Percentiles rank a stretch among this genome's conserved stretches.
phyloP scores from a whole-genome alignment of 2,888 invertebrate genomes.

The Emesis furor region DNA sequence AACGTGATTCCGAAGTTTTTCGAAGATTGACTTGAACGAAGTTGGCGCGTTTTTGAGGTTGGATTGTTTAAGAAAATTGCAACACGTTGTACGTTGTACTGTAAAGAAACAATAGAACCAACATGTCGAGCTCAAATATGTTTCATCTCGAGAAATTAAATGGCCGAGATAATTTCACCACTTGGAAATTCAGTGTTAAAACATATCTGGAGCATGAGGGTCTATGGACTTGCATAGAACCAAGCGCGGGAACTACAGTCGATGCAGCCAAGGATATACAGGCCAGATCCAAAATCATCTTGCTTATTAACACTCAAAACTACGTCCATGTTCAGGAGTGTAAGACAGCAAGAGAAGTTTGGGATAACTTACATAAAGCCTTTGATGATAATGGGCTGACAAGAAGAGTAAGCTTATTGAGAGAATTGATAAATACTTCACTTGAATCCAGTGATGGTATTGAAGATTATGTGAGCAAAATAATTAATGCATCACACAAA shows the following conservation, averaged over 20 bases:
- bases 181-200: slow-evolving; percentile 22
- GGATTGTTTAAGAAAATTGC: neutral
- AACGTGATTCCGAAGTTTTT: neutral
- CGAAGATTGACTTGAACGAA: too few relatives aligned
- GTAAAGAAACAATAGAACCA: neutral
- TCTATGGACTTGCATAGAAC: slow-evolving; percentile 14
- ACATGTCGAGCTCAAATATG: neutral
- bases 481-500: slow-evolving; percentile 45
- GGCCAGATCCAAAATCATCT: slow-evolving; percentile 7
- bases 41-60: neutral
- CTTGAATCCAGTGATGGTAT: slow-evolving; percentile 50
- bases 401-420: slow-evolving; percentile 56
- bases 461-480: slow-evolving; percentile 59
- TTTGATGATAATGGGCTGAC: slow-evolving; percentile 60
- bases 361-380: slow-evolving; percentile 53
- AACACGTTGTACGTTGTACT: neutral
- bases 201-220: slow-evolving; percentile 21
- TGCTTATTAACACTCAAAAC: slow-evolving; percentile 18
- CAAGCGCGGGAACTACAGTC: neutral
- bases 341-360: slow-evolving; percentile 61
- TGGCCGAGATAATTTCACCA: slow-evolving; percentile 15
- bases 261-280: slow-evolving; percentile 15
- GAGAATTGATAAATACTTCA: slow-evolving; percentile 40
- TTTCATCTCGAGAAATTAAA: slow-evolving; percentile 25
- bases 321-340: slow-evolving; percentile 65